Conservation (phyloP, 1,140 invertebrate species). For the Drosophila sp. region DNA sequence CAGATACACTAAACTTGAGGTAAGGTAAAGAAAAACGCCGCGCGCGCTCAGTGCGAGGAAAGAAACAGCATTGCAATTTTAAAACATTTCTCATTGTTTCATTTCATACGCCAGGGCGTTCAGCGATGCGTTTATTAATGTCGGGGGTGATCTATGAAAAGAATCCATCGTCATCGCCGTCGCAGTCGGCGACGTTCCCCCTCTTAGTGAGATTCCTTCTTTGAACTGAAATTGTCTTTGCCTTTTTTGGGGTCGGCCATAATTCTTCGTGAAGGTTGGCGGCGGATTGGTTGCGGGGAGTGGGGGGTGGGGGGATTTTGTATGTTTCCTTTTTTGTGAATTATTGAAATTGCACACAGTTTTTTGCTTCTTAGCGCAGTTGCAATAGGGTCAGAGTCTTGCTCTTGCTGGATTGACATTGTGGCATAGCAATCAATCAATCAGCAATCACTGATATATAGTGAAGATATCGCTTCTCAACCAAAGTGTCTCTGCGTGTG, state of each 20-base stretch:
- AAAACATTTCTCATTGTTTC: constrained; percentile 73
- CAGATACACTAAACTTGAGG: too few species aligned
- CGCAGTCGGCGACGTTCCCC: neutral
- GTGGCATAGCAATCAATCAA: constrained; percentile 8
- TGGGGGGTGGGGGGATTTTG: neutral
- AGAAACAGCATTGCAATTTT: constrained; percentile 60
- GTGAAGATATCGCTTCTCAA: constrained; percentile 6
- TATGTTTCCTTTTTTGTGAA: constrained; percentile 75
- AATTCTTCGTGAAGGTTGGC: constrained; percentile 50
- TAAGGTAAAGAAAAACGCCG: neutral
- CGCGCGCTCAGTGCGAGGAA: neutral
- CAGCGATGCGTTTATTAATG: constrained; percentile 79
- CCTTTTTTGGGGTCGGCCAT: constrained; percentile 74
- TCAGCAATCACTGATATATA: constrained; percentile 5
- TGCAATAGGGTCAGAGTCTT: constrained; percentile 7
- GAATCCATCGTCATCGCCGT: constrained; percentile 21
- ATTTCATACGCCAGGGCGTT: constrained; percentile 53
- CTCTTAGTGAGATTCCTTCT: constrained; percentile 20
- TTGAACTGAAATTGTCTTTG: constrained; percentile 65
- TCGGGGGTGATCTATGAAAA: constrained; percentile 61
- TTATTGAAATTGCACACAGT: constrained; percentile 74
- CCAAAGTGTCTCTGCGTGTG: neutral
- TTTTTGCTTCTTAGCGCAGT: constrained; percentile 35
- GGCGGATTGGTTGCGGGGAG: neutral
- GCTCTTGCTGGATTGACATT: constrained; percentile 2